Conservation (phyloP, 2,797 vertebrate species). For the Leucoraja ocellata region DNA sequence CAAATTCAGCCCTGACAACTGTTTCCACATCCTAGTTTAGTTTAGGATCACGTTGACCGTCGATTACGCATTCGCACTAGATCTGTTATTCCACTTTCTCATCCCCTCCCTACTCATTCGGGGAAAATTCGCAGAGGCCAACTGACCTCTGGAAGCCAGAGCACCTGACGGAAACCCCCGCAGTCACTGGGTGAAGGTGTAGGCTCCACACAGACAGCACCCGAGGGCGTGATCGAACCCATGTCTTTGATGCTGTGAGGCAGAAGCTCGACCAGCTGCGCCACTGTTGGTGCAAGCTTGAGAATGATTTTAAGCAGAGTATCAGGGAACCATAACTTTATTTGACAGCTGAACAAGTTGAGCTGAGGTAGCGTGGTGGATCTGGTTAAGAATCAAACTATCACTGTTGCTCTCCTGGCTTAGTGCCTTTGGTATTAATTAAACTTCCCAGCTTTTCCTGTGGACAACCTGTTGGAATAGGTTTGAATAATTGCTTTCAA, state of each 20-base stretch:
- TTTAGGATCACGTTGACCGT: too few relatives aligned
- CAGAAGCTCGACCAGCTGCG: too few relatives aligned
- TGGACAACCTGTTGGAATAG: background rate
- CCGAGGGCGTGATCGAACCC: too few relatives aligned
- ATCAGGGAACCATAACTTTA: background rate
- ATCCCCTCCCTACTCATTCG: too few relatives aligned
- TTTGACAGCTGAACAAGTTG: background rate
- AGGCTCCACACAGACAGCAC: too few relatives aligned
- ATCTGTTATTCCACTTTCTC: too few relatives aligned
- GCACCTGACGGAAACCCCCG: too few relatives aligned
- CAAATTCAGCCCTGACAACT: background rate
- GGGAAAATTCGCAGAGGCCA: too few relatives aligned
- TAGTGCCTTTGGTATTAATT: background rate
- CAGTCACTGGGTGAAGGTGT: too few relatives aligned
- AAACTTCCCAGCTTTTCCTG: background rate
- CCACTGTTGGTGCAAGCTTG: background rate
- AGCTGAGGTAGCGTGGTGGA: background rate
- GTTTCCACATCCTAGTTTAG: background rate
- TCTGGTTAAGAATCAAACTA: background rate
- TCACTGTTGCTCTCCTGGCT: background rate
- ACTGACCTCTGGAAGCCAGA: too few relatives aligned
- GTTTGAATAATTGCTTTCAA: background rate
- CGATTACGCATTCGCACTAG: too few relatives aligned
- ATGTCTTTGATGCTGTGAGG: too few relatives aligned
- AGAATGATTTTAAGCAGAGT: background rate